These are phyloP conservation scores for Laspeyria flexula DNA, from an alignment of 2,888 invertebrate species.

Conservation along the genomic window DNA sequence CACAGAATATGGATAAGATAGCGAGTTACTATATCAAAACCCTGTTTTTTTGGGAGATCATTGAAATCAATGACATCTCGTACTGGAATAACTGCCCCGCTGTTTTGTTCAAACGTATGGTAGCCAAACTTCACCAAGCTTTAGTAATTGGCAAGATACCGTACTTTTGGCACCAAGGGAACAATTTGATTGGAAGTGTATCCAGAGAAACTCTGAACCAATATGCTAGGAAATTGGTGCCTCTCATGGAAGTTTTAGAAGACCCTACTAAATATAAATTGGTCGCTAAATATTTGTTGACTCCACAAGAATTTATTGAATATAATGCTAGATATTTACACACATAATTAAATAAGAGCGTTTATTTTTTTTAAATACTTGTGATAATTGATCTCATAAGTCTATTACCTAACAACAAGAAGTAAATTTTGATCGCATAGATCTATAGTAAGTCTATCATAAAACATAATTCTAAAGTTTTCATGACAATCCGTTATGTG, in stretches of 20 bases:
- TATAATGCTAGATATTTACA: slow-evolving; percentile 55
- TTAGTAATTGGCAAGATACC: slow-evolving; percentile 58
- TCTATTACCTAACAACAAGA: no score
- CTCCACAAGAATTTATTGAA: slow-evolving; percentile 50
- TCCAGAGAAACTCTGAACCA: slow-evolving; percentile 33
- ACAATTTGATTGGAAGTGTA: slow-evolving; percentile 72
- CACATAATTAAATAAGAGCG: slow-evolving; percentile 25
- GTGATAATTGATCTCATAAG: no score
- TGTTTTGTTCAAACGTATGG: slow-evolving; percentile 69
- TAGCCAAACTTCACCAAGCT: slow-evolving; percentile 64
- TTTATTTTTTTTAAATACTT: no score
- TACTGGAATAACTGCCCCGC: slow-evolving; percentile 64
- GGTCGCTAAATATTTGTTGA: slow-evolving; percentile 64
- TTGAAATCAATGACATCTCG: slow-evolving; percentile 44
- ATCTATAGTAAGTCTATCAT: no score
- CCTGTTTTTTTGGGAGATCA: slow-evolving; percentile 74
- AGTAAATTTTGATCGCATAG: no score
- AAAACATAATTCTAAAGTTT: no score
- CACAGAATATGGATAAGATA: slow-evolving; percentile 69
- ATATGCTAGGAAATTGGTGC: slow-evolving; percentile 56
- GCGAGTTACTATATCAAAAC: slow-evolving; percentile 87
- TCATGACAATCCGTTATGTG: no score
- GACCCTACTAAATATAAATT: slow-evolving; percentile 51
- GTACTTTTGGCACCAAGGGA: slow-evolving; percentile 79
- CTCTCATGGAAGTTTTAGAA: slow-evolving; percentile 53